Conservation (phyloP, 2,888 invertebrate species). For the Agrotis puta region DNA sequence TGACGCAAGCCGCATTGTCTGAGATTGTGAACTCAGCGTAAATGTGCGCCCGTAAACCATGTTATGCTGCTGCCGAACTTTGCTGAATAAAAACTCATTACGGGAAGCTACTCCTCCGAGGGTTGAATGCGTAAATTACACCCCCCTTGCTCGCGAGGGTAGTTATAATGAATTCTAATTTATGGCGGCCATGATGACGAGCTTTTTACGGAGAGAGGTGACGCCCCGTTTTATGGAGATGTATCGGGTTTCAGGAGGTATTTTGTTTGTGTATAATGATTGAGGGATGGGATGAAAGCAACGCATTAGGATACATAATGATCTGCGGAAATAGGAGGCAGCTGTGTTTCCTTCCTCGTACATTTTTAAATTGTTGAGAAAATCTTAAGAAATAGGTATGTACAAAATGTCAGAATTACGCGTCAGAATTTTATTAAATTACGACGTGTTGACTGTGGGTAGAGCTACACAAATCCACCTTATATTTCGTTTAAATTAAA, state of each 20-base stretch:
- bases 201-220: slow-evolving; percentile 45
- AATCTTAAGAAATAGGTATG: not conserved
- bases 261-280: slow-evolving; percentile 30
- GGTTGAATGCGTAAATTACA: slow-evolving; percentile 58
- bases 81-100: slow-evolving; percentile 69
- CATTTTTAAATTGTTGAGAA: not conserved
- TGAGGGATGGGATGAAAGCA: slow-evolving; percentile 25
- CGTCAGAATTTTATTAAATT: not conserved
- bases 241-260: slow-evolving; percentile 31
- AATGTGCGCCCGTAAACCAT: slow-evolving; percentile 6
- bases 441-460: not conserved
- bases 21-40: slow-evolving; percentile 9
- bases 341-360: not conserved
- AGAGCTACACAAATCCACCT: not conserved
- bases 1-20: not conserved
- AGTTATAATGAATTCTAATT: slow-evolving; percentile 68
- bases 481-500: not conserved
- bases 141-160: slow-evolving; percentile 52
- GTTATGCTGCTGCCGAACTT: slow-evolving; percentile 51
- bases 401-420: too few species aligned
- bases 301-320: slow-evolving; percentile 6
- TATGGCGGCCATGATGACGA: slow-evolving; percentile 53
- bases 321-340: not conserved
- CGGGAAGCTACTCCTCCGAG: slow-evolving; percentile 49
- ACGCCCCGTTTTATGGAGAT: slow-evolving; percentile 46